Conservation (phyloP, 2,113 vertebrate species). For the Misgurnus anguillicaudatus region DNA sequence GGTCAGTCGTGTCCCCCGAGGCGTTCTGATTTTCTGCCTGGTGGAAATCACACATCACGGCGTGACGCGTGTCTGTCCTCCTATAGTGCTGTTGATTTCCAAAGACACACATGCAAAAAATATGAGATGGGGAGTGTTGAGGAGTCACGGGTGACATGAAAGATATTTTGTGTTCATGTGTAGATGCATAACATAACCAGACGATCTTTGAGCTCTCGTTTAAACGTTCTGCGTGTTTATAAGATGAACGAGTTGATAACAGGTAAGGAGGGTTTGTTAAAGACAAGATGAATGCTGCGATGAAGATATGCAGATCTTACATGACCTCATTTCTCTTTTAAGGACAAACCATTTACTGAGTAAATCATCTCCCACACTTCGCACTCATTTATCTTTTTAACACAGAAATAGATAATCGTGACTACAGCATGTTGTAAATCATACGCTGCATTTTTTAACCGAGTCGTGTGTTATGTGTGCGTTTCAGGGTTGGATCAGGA, state of each 20-base stretch:
- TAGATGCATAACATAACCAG: too few relatives aligned
- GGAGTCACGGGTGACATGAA: too few relatives aligned
- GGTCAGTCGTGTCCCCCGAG: conserved; percentile 45
- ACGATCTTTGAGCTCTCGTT: too few relatives aligned
- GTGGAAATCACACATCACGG: conserved; percentile 23
- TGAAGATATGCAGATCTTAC: background rate
- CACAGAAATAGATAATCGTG: conserved; percentile 36
- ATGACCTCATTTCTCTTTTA: conserved; percentile 34
- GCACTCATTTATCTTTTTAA: conserved; percentile 37
- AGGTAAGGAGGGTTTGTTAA: background rate
- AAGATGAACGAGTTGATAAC: background rate
- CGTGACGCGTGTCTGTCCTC: background rate
- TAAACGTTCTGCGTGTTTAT: too few relatives aligned
- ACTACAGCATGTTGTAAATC: conserved; percentile 40
- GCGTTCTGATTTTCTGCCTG: conserved; percentile 48
- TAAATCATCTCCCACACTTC: conserved; percentile 24
- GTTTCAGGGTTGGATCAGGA: conserved; percentile 80
- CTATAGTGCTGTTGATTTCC: background rate
- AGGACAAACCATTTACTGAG: conserved; percentile 36
- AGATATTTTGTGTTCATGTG: too few relatives aligned
- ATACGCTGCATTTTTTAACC: conserved; percentile 3
- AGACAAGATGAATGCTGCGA: background rate
- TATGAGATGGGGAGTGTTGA: too few relatives aligned
- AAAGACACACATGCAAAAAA: background rate
- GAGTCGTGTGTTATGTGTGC: conserved; percentile 40